A percentile compares a stretch with the other conserved stretches of the same genome.
Conservation (phyloP, 2,888 invertebrate species). For the Pyrrhia umbra region DNA sequence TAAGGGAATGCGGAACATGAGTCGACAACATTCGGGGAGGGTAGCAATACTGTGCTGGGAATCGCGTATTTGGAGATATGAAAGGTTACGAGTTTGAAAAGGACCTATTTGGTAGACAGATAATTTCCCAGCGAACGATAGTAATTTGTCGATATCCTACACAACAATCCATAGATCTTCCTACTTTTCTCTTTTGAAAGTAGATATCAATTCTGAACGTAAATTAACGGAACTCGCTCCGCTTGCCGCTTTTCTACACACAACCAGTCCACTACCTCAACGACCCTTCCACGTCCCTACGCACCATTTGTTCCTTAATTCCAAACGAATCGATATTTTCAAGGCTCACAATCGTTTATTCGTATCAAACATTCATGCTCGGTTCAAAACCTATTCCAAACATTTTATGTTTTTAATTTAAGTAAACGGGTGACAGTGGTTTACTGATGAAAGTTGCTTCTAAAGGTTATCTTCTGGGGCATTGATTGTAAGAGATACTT, state of each 20-base stretch:
- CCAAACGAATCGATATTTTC: conserved; percentile 78
- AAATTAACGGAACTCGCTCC: conserved; percentile 5
- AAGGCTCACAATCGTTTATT: conserved; percentile 74
- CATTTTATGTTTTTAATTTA: conserved; percentile 36
- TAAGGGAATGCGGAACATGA: conserved; percentile 61
- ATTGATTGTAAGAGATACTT: too few species aligned
- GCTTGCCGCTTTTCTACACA: conserved; percentile 55
- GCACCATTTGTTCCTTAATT: conserved; percentile 82
- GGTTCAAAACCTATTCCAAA: conserved; percentile 38
- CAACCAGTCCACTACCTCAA: conserved; percentile 45
- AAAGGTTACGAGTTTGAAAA: background rate
- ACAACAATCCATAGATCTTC: too few species aligned
- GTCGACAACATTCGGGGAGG: conserved; percentile 55
- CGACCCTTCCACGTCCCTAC: conserved; percentile 74
- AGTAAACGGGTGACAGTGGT: conserved; percentile 10
- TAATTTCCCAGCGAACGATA: too few species aligned
- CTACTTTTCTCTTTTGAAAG: background rate
- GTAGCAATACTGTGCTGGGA: conserved; percentile 15
- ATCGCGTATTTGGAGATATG: conserved; percentile 24
- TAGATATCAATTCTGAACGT: background rate
- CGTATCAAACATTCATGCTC: conserved; percentile 72
- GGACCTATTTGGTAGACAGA: background rate
- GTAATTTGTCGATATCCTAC: too few species aligned
- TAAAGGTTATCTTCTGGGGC: conserved; percentile 11
- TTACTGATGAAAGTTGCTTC: background rate